phyloP scores from a whole-genome alignment of 2,113 vertebrate species.

The Burhinus oedicnemus region DNA sequence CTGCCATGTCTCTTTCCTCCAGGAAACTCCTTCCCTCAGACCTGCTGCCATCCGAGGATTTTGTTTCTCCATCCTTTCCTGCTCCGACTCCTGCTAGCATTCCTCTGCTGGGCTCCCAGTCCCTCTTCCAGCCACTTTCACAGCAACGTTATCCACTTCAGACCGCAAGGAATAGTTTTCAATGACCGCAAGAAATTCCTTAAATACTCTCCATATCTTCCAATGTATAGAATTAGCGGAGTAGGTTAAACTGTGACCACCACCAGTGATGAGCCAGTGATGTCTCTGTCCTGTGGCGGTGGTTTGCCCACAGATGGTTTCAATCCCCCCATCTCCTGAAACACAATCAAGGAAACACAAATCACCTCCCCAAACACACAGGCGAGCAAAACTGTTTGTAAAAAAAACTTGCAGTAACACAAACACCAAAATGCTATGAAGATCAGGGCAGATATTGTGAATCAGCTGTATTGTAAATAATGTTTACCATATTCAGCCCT shows the following conservation, averaged over 20 bases:
- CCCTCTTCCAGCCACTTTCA: not conserved
- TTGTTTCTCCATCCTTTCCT: not conserved
- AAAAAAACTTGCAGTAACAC: rapidly evolving
- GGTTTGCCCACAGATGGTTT: not conserved
- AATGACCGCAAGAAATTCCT: not conserved
- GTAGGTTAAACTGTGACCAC: not conserved
- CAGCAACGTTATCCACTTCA: not conserved
- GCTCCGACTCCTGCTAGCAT: not conserved
- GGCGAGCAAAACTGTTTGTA: not conserved
- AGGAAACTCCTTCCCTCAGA: not conserved
- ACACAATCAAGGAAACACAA: not conserved
- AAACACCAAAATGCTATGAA: not conserved
- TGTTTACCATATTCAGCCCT: not conserved
- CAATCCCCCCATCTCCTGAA: not conserved
- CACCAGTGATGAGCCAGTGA: not conserved
- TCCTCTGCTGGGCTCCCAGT: not conserved
- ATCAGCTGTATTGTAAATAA: not conserved
- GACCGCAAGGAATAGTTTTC: not conserved
- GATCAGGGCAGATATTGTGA: not conserved
- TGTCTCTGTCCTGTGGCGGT: not conserved
- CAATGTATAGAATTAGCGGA: rapidly evolving
- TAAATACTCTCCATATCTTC: not conserved
- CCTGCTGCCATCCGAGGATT: not conserved
- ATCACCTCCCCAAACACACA: not conserved
- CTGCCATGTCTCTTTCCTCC: rapidly evolving